Percentiles rank a stretch among this genome's conserved stretches.
phyloP scores from a whole-genome alignment of 2,113 vertebrate species.

The Budorcas taxicolor region DNA sequence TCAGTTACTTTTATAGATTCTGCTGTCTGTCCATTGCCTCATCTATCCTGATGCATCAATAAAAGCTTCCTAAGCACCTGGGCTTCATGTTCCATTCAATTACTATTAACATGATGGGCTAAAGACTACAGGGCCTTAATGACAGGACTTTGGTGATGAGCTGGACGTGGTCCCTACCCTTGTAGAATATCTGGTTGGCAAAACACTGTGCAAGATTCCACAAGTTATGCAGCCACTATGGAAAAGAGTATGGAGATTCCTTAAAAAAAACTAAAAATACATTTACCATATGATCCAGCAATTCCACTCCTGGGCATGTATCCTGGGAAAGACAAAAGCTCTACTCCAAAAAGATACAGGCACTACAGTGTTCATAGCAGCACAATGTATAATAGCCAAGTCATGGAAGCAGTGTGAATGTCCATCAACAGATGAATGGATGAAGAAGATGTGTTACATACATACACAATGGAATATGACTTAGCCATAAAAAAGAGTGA shows the following conservation, averaged over 20 bases:
- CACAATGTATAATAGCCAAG: neutral
- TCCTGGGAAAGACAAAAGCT: neutral
- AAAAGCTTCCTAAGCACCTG: conserved; percentile 19
- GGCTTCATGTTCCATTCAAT: neutral
- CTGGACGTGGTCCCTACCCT: neutral
- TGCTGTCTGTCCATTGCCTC: neutral
- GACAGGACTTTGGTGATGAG: neutral
- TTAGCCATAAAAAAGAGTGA: neutral
- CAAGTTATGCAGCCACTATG: neutral
- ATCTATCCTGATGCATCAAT: neutral
- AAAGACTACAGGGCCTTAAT: neutral
- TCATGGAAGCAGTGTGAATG: neutral
- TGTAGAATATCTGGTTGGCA: neutral
- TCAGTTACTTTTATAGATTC: neutral
- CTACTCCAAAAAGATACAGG: neutral
- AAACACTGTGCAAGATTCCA: neutral
- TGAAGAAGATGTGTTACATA: neutral
- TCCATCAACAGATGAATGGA: neutral
- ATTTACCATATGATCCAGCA: neutral
- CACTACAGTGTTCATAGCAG: neutral
- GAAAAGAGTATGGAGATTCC: neutral
- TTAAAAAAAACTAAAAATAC: neutral
- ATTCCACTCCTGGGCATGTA: neutral
- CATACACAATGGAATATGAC: neutral
- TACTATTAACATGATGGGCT: neutral